These are phyloP conservation scores for Chiroxiphia lanceolata DNA, from an alignment of 2,797 vertebrate genomes.

Conservation along the genomic window DNA sequence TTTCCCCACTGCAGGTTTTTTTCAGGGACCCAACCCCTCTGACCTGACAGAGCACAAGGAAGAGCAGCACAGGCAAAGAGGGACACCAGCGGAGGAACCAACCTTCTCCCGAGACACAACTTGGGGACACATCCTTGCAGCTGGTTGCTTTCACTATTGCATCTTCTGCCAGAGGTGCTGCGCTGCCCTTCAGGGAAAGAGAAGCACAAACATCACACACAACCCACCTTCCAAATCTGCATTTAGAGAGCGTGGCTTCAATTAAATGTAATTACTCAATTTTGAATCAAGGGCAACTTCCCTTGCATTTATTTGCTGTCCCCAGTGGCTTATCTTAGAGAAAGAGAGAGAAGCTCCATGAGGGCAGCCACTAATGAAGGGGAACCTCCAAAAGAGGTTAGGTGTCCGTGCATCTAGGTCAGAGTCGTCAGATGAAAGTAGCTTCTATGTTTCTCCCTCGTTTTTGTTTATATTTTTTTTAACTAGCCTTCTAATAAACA, in stretches of 20 bases:
- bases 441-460: background rate
- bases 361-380: background rate
- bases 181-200: rapidly evolving
- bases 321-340: background rate
- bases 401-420: background rate
- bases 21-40: background rate
- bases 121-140: background rate
- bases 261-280: background rate
- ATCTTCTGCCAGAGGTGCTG: background rate
- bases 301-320: background rate
- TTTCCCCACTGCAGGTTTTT: background rate
- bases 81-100: background rate
- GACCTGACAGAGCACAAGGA: background rate
- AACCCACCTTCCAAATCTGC: background rate
- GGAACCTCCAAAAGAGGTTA: background rate
- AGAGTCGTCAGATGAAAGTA: constrained; percentile 1
- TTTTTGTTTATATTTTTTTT: background rate
- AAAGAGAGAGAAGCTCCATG: background rate
- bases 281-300: background rate
- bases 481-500: background rate
- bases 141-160: background rate
- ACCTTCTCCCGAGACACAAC: background rate
- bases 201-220: background rate
- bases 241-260: background rate
- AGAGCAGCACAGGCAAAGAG: background rate